A percentile compares a stretch with the other conserved stretches of the same genome.
Conservation (phyloP, 2,113 vertebrate species). For the Trochalopteron elliotii region DNA sequence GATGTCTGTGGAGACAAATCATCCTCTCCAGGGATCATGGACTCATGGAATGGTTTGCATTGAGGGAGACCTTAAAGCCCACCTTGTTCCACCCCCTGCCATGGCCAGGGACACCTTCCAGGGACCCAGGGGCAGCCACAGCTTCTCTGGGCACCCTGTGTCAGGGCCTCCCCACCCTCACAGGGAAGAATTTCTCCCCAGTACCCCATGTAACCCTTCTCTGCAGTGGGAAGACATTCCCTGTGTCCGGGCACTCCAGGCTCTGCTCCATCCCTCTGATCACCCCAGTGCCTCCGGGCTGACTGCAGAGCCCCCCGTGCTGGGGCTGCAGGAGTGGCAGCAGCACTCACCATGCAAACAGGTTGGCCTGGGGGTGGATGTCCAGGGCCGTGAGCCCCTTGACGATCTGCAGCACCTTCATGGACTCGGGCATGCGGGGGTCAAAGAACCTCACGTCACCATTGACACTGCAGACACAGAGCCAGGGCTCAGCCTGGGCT, state of each 20-base stretch:
- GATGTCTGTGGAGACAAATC: neutral
- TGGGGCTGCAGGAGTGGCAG: neutral
- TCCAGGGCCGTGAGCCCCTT: conserved; percentile 94
- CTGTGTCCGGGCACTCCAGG: neutral
- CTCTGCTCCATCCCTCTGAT: neutral
- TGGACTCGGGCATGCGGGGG: conserved; percentile 86
- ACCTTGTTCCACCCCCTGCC: neutral
- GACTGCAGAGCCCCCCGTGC: neutral
- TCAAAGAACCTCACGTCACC: conserved; percentile 96
- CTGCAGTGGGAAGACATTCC: neutral
- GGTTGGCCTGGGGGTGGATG: conserved; percentile 94
- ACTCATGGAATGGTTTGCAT: neutral
- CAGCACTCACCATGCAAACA: conserved; percentile 91
- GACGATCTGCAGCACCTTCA: conserved; percentile 92
- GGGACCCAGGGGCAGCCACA: neutral
- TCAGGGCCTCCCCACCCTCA: neutral
- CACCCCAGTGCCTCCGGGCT: neutral
- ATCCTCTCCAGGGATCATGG: neutral
- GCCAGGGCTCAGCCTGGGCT: neutral
- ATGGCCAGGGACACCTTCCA: neutral
- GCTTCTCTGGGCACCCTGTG: neutral
- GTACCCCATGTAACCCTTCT: neutral
- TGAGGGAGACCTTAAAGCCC: neutral
- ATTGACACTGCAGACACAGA: conserved; percentile 80
- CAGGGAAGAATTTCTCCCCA: neutral